phyloP scores from a whole-genome alignment of 2,113 vertebrate species.

The Neolamprologus devosi region DNA sequence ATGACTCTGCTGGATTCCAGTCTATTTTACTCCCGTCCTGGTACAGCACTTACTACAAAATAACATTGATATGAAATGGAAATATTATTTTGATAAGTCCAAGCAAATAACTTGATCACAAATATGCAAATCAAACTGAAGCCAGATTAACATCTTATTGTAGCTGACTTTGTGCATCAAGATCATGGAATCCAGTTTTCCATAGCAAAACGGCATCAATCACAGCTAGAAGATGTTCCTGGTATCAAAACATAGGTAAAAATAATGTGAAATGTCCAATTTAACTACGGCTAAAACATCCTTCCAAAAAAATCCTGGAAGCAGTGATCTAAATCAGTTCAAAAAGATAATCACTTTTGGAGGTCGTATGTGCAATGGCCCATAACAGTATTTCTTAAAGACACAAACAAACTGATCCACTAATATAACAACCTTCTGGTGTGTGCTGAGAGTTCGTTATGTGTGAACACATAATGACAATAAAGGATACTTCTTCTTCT shows the following conservation, averaged over 20 bases:
- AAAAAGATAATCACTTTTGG: neutral
- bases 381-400: neutral
- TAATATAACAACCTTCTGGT: neutral
- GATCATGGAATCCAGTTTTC: neutral
- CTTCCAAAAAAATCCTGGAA: neutral
- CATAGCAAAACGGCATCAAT: neutral
- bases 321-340: neutral
- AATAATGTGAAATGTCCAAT: neutral
- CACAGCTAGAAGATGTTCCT: neutral
- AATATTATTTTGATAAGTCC: neutral
- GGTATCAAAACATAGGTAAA: neutral
- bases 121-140: neutral
- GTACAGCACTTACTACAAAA: neutral
- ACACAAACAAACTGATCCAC: neutral
- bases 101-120: neutral
- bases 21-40: neutral
- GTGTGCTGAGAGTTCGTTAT: neutral
- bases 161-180: neutral
- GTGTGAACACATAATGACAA: neutral
- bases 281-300: neutral
- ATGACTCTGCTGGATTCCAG: slow-evolving; percentile 25
- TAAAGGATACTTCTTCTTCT: neutral
- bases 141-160: neutral
- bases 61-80: neutral
- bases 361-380: neutral